Conservation (phyloP, 2,113 vertebrate genomes). For the Halcyon malimbica region DNA sequence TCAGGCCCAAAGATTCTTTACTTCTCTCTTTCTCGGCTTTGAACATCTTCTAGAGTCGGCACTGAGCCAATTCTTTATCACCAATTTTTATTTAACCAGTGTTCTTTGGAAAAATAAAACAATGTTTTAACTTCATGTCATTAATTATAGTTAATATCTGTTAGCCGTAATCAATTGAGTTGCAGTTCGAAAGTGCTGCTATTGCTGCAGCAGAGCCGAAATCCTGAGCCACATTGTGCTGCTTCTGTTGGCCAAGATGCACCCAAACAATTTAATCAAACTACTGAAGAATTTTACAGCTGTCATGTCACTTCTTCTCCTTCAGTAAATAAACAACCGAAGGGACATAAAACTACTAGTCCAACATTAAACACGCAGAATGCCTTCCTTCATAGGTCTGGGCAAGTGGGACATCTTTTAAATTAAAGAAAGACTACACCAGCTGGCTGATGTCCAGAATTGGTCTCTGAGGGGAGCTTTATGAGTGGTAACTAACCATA, state of each 20-base stretch:
- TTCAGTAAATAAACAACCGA: not conserved
- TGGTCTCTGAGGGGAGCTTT: conserved; percentile 21
- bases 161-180: not conserved
- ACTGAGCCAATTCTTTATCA: not conserved
- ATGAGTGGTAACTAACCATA: conserved; percentile 38
- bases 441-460: conserved; percentile 40
- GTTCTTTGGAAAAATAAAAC: not conserved
- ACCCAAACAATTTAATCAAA: not conserved
- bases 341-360: not conserved
- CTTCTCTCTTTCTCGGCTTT: not conserved
- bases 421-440: conserved; percentile 10
- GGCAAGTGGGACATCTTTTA: conserved; percentile 18
- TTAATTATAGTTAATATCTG: not conserved
- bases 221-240: not conserved
- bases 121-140: not conserved
- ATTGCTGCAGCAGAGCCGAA: not conserved
- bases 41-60: not conserved
- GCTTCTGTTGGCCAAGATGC: not conserved
- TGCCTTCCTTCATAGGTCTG: not conserved
- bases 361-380: not conserved
- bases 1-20: not conserved
- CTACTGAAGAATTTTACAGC: not conserved
- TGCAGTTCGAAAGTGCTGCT: not conserved
- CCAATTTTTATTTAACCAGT: not conserved
- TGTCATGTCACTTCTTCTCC: not conserved